These are phyloP conservation scores for Sympetrum striolatum DNA, from an alignment of 2,888 invertebrate species.

Conservation along the genomic window DNA sequence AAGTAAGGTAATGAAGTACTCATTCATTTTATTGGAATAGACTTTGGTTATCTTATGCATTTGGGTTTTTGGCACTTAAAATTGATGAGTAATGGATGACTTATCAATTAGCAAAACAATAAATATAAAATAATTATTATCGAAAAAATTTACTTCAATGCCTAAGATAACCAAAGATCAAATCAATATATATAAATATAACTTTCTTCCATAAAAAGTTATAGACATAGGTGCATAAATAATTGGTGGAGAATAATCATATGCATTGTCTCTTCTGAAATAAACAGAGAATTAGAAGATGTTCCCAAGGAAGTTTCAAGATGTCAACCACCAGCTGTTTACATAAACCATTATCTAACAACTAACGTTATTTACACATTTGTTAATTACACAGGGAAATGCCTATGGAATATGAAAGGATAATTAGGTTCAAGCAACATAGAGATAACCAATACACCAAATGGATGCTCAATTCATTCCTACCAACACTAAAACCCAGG, in stretches of 20 bases:
- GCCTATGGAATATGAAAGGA: background rate
- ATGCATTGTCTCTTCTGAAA: background rate
- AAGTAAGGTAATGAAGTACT: background rate
- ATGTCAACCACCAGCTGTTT: background rate
- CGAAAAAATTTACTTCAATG: background rate
- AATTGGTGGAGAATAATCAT: background rate
- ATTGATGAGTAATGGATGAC: background rate
- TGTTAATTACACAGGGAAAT: background rate
- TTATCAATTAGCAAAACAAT: background rate
- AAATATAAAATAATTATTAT: background rate
- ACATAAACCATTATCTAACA: background rate
- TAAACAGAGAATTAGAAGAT: background rate
- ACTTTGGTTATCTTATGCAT: background rate
- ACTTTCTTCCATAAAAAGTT: background rate
- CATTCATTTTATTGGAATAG: background rate
- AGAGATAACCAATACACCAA: background rate
- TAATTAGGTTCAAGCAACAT: constrained; percentile 11
- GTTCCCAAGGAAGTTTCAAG: background rate
- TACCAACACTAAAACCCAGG: background rate
- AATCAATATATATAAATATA: background rate
- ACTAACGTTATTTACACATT: background rate
- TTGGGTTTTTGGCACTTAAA: background rate
- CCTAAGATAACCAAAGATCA: background rate
- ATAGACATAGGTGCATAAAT: background rate
- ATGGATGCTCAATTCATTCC: background rate